phyloP scores from a whole-genome alignment of 2,888 invertebrate genomes.

The Acanthacorydalis orientalis region DNA sequence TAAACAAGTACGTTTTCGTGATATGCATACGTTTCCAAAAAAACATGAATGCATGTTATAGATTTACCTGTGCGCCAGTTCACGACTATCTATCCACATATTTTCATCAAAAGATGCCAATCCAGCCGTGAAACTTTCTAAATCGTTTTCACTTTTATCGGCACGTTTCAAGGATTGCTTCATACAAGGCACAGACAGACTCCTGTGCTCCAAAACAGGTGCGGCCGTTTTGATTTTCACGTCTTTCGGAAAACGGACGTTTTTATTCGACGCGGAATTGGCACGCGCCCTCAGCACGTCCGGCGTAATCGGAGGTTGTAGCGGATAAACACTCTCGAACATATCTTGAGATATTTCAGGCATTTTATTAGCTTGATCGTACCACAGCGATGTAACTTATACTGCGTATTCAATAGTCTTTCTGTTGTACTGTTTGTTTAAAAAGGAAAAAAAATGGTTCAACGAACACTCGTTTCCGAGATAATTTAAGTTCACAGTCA shows the following conservation, averaged over 20 bases:
- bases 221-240: too few relatives aligned
- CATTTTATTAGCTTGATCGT: constrained; percentile 22
- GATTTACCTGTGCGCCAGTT: constrained; percentile 37
- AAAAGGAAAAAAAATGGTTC: too few relatives aligned
- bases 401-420: background rate
- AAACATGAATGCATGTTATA: background rate
- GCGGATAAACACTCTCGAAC: constrained; percentile 38
- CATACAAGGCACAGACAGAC: background rate
- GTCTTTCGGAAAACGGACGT: constrained; percentile 12
- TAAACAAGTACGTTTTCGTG: too few relatives aligned
- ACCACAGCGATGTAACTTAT: background rate
- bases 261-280: constrained; percentile 31
- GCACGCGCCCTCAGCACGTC: constrained; percentile 39
- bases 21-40: too few relatives aligned
- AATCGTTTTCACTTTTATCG: constrained; percentile 31
- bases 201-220: too few relatives aligned
- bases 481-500: too few relatives aligned
- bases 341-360: constrained; percentile 32
- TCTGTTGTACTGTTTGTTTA: background rate
- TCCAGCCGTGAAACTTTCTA: constrained; percentile 38
- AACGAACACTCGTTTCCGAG: background rate
- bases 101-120: constrained; percentile 24
- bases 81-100: constrained; percentile 38
- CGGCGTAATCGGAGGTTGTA: constrained; percentile 30
- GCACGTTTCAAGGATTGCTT: constrained; percentile 14